Base-by-base conservation (phyloP, 2,888 invertebrate genomes). In the Drosophila meridiana region DNA sequence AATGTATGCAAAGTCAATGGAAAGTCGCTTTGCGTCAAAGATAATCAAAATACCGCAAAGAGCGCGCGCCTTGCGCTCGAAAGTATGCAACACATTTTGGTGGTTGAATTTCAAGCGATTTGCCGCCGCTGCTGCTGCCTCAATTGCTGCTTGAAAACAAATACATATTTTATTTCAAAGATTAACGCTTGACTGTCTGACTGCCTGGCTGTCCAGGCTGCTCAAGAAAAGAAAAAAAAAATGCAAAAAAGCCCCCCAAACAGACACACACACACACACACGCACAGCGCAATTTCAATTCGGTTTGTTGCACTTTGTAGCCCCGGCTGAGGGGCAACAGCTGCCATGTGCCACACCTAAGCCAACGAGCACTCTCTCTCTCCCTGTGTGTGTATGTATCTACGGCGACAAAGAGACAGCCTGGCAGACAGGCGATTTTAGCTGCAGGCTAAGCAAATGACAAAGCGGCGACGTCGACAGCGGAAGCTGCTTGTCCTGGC, bases 1-100 rank as follows among this genome's bases (percentile, higher is more conserved):
- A 89, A 87, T 87, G 82, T 87, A 87, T 87, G 86, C 86, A 89
- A 87, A 87, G 89, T 87, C 85, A 85, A 87, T 89, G 82, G 76
- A 79, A 87, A 81, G 84, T 76, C 87, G 76, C 78, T 80, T 82
- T 80, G 70, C 75, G 79, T 70, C 78, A 73, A 77, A 85, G 85
- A 85, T 85, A 85, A 87, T 85, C 85, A 85, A 80, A 80, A 78
- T 55, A 62, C 64, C 62, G 30, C 73, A 38, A 67, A 73, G 68
- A 60, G 64, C 62, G 75, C 47, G 28, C 67, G 65, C 38, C 45
- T 64, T 36, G 74, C 80, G 78, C 83, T 74, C 62, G 4, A 66
- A 82, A 82, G 84, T 80, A 76, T 87, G 85, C 84, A 80, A 77
- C 70, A 61, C 71, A 69, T 70, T 86, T 78, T 60, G 87, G 78